phyloP scores from a whole-genome alignment of 1,140 invertebrate species.

The Acyrthosiphon pisum region DNA sequence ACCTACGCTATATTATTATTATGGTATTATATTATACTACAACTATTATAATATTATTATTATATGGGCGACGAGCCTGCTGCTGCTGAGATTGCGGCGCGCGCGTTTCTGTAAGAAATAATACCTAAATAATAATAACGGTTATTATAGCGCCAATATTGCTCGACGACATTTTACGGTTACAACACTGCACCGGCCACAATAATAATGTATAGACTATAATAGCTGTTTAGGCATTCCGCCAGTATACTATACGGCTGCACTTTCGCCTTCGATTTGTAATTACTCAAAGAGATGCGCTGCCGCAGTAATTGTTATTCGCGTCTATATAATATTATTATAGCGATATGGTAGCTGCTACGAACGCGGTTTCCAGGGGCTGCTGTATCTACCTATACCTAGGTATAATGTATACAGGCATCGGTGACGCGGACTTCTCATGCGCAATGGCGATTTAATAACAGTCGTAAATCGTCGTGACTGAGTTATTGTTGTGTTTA shows the following conservation, averaged over 20 bases:
- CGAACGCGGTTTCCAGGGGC: not conserved
- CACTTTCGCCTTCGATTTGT: constrained; percentile 9
- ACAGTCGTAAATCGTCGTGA: not conserved
- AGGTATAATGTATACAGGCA: not conserved
- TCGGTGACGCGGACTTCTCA: not conserved
- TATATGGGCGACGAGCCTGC: not conserved
- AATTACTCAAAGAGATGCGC: constrained; percentile 3
- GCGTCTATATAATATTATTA: too few relatives aligned
- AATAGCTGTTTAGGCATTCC: not conserved
- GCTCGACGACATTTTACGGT: constrained; percentile 36
- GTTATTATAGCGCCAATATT: constrained; percentile 26
- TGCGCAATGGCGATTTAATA: not conserved
- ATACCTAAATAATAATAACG: not conserved
- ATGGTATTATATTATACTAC: not conserved
- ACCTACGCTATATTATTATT: not conserved
- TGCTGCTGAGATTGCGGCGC: not conserved
- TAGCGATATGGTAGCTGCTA: not conserved
- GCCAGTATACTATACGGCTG: not conserved
- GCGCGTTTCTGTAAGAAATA: not conserved
- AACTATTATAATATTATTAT: not conserved
- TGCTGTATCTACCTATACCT: not conserved
- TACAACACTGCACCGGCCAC: not conserved
- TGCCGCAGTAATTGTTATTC: not conserved
- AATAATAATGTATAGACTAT: not conserved
- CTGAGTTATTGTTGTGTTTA: not conserved